phyloP scores from a whole-genome alignment of 2,113 vertebrate species.

The Microtus oregoni region DNA sequence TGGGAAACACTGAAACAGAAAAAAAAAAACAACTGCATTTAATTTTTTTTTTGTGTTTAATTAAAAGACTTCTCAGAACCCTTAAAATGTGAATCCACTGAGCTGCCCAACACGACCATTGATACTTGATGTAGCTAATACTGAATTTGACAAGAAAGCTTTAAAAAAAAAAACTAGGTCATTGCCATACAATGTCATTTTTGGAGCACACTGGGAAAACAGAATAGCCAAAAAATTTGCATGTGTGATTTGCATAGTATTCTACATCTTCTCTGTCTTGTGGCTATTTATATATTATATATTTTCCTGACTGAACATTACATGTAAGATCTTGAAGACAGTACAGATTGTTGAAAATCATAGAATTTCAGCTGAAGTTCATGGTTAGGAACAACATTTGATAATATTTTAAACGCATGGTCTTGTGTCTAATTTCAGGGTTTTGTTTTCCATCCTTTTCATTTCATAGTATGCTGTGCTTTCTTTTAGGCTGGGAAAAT shows the following conservation, averaged over 20 bases:
- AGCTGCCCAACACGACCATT: conserved; percentile 13
- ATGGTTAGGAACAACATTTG: not conserved
- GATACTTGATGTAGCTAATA: not conserved
- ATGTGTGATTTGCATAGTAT: not conserved
- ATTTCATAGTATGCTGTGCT: not conserved
- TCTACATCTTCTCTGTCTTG: not conserved
- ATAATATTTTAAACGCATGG: not conserved
- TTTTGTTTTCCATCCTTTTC: not conserved
- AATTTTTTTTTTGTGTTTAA: conserved; percentile 11
- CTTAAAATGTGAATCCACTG: not conserved
- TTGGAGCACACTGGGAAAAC: conserved; percentile 11
- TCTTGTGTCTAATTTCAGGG: not conserved
- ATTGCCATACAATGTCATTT: not conserved
- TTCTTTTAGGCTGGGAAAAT: conserved; percentile 11
- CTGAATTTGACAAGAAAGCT: conserved; percentile 39
- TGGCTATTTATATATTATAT: conserved; percentile 2
- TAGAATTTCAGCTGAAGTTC: conserved; percentile 13
- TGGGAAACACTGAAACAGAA: conserved; percentile 30
- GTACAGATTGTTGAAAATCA: not conserved
- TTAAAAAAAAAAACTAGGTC: not conserved
- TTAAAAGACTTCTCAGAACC: conserved; percentile 20
- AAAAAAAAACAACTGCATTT: not conserved
- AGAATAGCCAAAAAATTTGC: not conserved
- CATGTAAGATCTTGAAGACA: conserved; percentile 17
- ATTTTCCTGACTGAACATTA: conserved; percentile 5